Conservation (phyloP, 1,140 invertebrate genomes). For the Pomacea maculata region DNA sequence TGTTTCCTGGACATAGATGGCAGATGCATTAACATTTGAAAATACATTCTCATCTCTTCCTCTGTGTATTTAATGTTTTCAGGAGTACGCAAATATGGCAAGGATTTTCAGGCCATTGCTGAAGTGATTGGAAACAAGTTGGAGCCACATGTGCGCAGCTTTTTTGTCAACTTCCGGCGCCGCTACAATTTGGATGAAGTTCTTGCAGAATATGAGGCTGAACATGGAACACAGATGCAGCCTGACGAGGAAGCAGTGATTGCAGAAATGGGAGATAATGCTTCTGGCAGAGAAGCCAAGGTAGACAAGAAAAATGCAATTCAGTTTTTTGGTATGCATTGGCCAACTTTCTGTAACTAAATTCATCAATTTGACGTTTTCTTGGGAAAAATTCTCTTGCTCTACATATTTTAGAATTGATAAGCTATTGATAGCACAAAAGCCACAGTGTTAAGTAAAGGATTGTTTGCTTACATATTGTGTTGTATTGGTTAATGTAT, state of each 20-base stretch:
- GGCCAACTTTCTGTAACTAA: too few species aligned
- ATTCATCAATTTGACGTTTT: too few species aligned
- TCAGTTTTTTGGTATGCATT: too few species aligned
- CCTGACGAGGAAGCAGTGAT: slow-evolving; percentile 70
- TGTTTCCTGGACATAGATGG: too few species aligned
- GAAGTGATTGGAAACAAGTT: slow-evolving; percentile 95
- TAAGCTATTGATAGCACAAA: too few species aligned
- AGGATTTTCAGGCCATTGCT: slow-evolving; percentile 94
- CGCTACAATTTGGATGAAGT: slow-evolving; percentile 91
- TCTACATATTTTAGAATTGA: too few species aligned
- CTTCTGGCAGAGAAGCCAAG: too few species aligned
- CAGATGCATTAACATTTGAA: neutral
- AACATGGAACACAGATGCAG: slow-evolving; percentile 71
- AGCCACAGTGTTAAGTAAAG: too few species aligned
- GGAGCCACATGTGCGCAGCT: slow-evolving; percentile 88
- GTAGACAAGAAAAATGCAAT: too few species aligned
- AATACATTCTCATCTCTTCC: slow-evolving; percentile 9
- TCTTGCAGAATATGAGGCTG: slow-evolving; percentile 86
- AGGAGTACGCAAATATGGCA: slow-evolving; percentile 91
- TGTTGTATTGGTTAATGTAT: too few species aligned
- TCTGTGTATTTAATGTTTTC: slow-evolving; percentile 12
- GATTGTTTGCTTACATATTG: too few species aligned
- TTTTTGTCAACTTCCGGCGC: slow-evolving; percentile 89
- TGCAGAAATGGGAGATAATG: slow-evolving; percentile 32
- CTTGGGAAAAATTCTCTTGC: too few species aligned